Evolutionary conservation across 2,113 vertebrate species (phyloP).

Genomic region (Ellobius talpinus): DNA sequence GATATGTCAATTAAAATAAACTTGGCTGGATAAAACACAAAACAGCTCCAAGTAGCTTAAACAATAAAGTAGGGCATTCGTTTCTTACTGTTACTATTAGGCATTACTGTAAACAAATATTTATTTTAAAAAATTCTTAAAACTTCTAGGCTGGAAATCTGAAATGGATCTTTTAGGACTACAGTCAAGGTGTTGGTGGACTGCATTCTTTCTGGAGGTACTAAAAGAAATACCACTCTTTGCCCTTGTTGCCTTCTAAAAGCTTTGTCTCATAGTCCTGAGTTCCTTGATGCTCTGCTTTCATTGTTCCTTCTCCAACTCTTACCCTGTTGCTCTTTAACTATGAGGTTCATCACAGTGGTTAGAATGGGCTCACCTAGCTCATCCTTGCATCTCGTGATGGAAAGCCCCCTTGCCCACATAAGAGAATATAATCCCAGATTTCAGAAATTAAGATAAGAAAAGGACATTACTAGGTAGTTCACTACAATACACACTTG

Average conservation of each 20-base stretch:
- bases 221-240: neutral
- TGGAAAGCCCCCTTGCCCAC: neutral
- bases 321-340: neutral
- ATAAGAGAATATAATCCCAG: neutral
- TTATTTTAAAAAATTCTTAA: neutral
- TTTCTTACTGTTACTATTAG: neutral
- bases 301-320: neutral
- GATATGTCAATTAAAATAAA: neutral
- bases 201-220: neutral
- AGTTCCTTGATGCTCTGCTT: neutral
- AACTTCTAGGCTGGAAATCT: neutral
- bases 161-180: neutral
- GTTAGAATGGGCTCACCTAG: neutral
- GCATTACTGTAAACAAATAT: neutral
- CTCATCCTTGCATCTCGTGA: neutral
- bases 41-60: conserved; percentile 1
- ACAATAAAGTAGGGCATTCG: neutral
- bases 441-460: neutral
- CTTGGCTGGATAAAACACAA: neutral
- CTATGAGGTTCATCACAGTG: neutral
- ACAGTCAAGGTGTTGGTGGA: neutral
- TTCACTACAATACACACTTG: neutral
- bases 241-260: neutral
- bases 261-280: neutral
- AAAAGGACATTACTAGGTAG: neutral